These are phyloP conservation scores for Struthio camelus DNA, from an alignment of 2,113 vertebrate genomes.

Conservation along the genomic window DNA sequence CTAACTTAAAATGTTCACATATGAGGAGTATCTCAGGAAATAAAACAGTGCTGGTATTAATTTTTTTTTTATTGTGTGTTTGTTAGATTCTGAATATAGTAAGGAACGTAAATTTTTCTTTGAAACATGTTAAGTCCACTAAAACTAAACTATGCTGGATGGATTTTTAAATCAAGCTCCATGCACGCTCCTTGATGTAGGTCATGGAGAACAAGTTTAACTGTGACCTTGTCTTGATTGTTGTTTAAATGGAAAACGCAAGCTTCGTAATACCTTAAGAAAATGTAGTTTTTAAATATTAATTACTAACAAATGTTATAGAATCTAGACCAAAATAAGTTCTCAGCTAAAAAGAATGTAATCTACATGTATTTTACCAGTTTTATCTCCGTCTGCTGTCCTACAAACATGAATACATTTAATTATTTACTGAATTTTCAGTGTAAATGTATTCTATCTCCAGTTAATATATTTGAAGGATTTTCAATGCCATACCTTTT, in stretches of 20 bases:
- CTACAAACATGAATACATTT: background rate
- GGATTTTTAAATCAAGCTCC: background rate
- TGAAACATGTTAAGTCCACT: background rate
- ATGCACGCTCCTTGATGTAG: background rate
- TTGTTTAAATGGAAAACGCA: background rate
- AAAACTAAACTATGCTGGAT: background rate
- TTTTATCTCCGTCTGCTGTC: constrained; percentile 17
- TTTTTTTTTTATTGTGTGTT: background rate
- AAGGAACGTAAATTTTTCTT: background rate
- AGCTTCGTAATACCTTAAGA: background rate
- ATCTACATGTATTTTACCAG: background rate
- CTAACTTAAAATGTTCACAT: background rate
- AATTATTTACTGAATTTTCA: constrained; percentile 20
- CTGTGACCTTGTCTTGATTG: background rate
- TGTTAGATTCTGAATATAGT: background rate
- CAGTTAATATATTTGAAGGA: constrained; percentile 1
- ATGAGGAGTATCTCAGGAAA: background rate
- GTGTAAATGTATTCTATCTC: constrained; percentile 58
- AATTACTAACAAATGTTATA: background rate
- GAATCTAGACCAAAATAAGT: constrained; percentile 44
- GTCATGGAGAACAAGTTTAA: background rate
- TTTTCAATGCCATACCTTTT: background rate
- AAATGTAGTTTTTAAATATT: background rate
- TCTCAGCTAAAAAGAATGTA: constrained; percentile 22
- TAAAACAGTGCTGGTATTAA: background rate